These are phyloP conservation scores for Campylomormyrus tamandua DNA, from an alignment of 2,113 vertebrate species.

Conservation along the genomic window DNA sequence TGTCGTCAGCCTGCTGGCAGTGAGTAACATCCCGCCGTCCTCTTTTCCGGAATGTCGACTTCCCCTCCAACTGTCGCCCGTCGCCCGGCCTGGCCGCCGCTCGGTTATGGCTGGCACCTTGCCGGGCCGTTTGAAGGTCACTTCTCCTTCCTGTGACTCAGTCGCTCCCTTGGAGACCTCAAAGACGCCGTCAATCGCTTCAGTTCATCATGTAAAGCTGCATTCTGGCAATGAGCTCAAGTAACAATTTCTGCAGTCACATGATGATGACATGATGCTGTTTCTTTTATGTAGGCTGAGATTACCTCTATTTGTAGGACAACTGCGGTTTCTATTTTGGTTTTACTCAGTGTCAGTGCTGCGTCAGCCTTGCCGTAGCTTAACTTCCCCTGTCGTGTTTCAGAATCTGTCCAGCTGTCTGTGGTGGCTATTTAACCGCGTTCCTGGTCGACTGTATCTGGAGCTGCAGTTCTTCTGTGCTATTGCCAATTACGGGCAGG, in stretches of 20 bases:
- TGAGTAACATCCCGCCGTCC: constrained; percentile 53
- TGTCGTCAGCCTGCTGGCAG: constrained; percentile 79
- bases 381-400: constrained; percentile 20
- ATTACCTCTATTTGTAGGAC: not conserved
- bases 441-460: constrained; percentile 81
- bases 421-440: constrained; percentile 83
- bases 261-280: not conserved
- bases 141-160: not conserved
- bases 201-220: not conserved
- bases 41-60: not conserved
- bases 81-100: not conserved
- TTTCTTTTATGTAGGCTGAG: not conserved
- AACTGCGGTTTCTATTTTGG: not conserved
- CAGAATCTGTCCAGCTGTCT: constrained; percentile 89
- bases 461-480: constrained; percentile 95
- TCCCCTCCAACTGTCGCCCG: not conserved
- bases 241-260: not conserved
- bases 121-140: not conserved
- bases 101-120: not conserved
- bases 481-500: constrained; percentile 90
- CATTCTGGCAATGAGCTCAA: not conserved
- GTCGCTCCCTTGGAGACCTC: not conserved
- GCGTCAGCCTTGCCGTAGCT: not conserved
- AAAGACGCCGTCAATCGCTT: not conserved
- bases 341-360: not conserved